Conservation (phyloP, 2,113 vertebrate genomes). For the Urocitellus parryii region DNA sequence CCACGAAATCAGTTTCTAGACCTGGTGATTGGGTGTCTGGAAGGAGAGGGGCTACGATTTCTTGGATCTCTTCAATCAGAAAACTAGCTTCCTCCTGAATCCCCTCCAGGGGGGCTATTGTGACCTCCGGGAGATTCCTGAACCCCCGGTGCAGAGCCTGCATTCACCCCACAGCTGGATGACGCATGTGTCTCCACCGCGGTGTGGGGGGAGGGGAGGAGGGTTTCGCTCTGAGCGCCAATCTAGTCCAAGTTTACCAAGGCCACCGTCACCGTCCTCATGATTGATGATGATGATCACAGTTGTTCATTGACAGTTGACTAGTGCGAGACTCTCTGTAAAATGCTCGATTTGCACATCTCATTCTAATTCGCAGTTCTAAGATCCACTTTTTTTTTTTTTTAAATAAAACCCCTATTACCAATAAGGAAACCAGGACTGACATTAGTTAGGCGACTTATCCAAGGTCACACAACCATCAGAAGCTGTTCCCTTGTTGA, state of each 20-base stretch:
- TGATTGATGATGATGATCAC: background rate
- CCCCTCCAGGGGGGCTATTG: background rate
- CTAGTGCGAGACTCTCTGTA: background rate
- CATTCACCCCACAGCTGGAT: slow-evolving; percentile 6
- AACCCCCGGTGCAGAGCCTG: background rate
- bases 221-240: background rate
- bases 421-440: background rate
- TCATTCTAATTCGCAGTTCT: slow-evolving; percentile 24
- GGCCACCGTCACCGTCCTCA: background rate
- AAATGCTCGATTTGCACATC: background rate
- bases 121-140: background rate
- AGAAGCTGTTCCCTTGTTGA: background rate
- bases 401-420: background rate
- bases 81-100: background rate
- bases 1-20: background rate
- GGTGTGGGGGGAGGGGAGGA: background rate
- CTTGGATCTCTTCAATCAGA: background rate
- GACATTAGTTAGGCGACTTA: slow-evolving; percentile 26
- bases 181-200: slow-evolving; percentile 47
- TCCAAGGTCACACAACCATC: slow-evolving; percentile 48
- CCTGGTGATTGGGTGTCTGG: background rate
- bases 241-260: background rate
- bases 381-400: background rate
- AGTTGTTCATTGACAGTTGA: background rate
- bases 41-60: background rate